Evolutionary conservation across 2,888 invertebrate genomes (phyloP).

Genomic region (Gandaritis pyraliata): DNA sequence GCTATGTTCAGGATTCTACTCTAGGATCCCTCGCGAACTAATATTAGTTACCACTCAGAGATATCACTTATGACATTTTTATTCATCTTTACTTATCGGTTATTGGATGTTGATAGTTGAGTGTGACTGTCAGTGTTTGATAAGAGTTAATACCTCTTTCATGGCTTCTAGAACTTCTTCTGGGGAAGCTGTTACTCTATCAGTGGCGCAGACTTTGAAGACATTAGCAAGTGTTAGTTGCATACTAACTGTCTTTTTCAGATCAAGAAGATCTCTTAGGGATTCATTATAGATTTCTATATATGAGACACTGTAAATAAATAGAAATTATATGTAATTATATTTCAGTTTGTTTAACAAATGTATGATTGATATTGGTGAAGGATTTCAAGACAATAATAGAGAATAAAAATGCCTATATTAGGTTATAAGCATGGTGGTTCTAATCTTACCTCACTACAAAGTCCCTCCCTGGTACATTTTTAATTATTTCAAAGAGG

Average conservation of each 20-base stretch:
- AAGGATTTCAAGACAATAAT: too few relatives aligned
- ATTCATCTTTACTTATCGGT: too few relatives aligned
- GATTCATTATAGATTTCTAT: conserved; percentile 96
- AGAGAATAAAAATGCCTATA: too few relatives aligned
- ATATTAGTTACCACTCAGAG: too few relatives aligned
- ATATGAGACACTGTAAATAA: conserved; percentile 88
- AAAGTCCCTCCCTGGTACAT: conserved; percentile 87
- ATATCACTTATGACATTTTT: too few relatives aligned
- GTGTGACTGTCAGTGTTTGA: too few relatives aligned
- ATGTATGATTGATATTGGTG: too few relatives aligned
- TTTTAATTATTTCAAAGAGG: conserved; percentile 87
- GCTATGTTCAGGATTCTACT: too few relatives aligned
- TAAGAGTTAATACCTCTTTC: conserved; percentile 63
- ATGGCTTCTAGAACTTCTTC: conserved; percentile 86
- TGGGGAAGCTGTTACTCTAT: conserved; percentile 86
- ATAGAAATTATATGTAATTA: neutral
- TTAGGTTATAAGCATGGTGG: neutral
- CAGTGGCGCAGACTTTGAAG: conserved; percentile 86
- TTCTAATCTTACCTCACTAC: conserved; percentile 85
- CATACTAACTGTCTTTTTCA: conserved; percentile 85
- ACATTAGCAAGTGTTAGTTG: conserved; percentile 85
- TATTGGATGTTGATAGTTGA: too few relatives aligned
- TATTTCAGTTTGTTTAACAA: too few relatives aligned
- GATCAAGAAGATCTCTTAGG: conserved; percentile 89
- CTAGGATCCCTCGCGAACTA: too few relatives aligned